phyloP scores from a whole-genome alignment of 1,140 invertebrate genomes.

The Lepidotrigona ventralis region DNA sequence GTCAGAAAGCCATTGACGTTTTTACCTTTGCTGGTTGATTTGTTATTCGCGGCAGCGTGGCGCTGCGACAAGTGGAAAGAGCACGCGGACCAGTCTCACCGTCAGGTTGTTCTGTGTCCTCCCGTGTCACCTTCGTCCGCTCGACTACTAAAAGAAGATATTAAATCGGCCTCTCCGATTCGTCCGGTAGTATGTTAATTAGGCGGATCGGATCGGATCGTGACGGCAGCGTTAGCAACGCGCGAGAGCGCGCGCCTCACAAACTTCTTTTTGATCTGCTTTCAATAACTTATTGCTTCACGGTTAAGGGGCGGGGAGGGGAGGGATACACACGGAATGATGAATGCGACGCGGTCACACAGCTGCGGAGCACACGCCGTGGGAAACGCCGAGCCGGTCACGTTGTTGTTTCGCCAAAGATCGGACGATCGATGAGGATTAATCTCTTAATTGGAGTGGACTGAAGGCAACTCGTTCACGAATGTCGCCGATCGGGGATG shows the following conservation, averaged over 20 bases:
- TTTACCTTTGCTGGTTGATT: constrained; percentile 43
- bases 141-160: constrained; percentile 35
- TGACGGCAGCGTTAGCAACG: not conserved
- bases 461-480: not conserved
- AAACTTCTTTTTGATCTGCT: constrained; percentile 25
- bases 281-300: constrained; percentile 34
- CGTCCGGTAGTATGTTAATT: constrained; percentile 45
- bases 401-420: constrained; percentile 4
- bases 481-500: not conserved
- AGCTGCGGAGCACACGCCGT: not conserved
- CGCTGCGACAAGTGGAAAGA: constrained; percentile 26
- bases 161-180: constrained; percentile 33
- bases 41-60: constrained; percentile 25
- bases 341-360: constrained; percentile 6
- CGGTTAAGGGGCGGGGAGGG: constrained; percentile 2
- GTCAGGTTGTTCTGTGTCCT: not conserved
- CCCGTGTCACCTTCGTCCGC: constrained; percentile 25
- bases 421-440: not conserved
- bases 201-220: constrained; percentile 17
- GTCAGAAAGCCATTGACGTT: constrained; percentile 36
- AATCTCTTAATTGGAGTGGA: not conserved
- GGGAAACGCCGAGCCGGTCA: not conserved
- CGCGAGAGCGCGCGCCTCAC: not conserved
- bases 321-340: constrained; percentile 15
- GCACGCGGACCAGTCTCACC: constrained; percentile 6